Evolutionary conservation across 2,113 vertebrate genomes (phyloP), one percentile per base, ranked within the genome.

Genomic region (Oriolus oriolus): DNA sequence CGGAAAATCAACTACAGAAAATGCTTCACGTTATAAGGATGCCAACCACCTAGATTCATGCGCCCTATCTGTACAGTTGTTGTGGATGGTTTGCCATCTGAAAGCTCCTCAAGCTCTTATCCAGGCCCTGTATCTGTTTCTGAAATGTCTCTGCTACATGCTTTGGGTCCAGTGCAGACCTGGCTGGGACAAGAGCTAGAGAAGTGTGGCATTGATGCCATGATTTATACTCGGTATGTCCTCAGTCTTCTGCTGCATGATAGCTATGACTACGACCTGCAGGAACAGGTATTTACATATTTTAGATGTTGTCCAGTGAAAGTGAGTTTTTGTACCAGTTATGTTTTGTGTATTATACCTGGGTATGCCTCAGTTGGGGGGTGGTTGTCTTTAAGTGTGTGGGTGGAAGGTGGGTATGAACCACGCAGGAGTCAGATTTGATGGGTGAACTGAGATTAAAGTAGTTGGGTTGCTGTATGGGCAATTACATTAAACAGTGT

Each of bases 151-250:
- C 98, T 99, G 97, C 98, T 99, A 97, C 99, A 99, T 97, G 99
- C 99, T 56, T 98, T 99, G 98, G 99, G 99, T 96, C 99, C 99
- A 91, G 99, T 99, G 96, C 99, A 99, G 98, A 99, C 99, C 98
- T 99, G 99, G 99, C 99, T 99, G 96, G 99, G 99, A 96, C 99
- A 99, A 98, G 99, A 99, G 99, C 98, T 99, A 92, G 99, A 99
- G 98, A 99, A 99, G 98, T 99, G 99, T 97, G 99, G 99, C 98
- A 99, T 99, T 78, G 99, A 99, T 97, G 99, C 99, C 97, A 98
- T 99, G 99, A 99, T 99, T 96, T 99, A 99, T 97, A 99, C 99
- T 93, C 98, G 99, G 95, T 99, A 99, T 73, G 99, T 99, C 97
- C 99, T 99, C 97, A 99, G 99, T 97, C 99, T 99, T 94, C 99